These are phyloP conservation scores for Heloderma charlesbogerti DNA, from an alignment of 2,113 vertebrate genomes.

Conservation along the genomic window DNA sequence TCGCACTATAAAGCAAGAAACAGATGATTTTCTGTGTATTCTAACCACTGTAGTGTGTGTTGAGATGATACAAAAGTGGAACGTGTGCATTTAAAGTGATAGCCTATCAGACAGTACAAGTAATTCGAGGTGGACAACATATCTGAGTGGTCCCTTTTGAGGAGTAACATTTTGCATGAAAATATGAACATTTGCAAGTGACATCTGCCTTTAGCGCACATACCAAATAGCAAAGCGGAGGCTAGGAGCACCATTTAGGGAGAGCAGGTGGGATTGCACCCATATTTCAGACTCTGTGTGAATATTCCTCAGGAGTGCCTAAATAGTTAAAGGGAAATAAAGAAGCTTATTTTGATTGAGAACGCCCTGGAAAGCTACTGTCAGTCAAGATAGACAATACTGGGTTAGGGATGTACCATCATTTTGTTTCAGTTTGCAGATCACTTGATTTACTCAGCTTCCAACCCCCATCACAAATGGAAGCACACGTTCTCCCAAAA, in stretches of 20 bases:
- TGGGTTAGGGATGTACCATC: no score
- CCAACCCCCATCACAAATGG: no score
- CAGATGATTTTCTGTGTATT: not conserved
- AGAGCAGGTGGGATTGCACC: no score
- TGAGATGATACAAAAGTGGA: not conserved
- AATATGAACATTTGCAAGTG: not conserved
- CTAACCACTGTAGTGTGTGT: not conserved
- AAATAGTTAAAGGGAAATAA: no score
- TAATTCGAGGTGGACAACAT: not conserved
- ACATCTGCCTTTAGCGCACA: not conserved
- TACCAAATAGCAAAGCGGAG: not conserved
- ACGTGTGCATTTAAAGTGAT: not conserved
- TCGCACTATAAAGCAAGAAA: not conserved
- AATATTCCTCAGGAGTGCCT: no score
- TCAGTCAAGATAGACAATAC: no score
- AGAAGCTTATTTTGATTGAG: no score
- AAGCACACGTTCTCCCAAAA: no score
- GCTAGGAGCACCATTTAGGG: not conserved
- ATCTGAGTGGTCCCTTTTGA: fast-evolving
- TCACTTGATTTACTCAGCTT: no score
- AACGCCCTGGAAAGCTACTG: no score
- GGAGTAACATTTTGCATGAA: fast-evolving
- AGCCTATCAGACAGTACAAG: not conserved
- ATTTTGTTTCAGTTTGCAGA: no score
- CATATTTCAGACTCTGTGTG: no score